Base-by-base conservation (phyloP, 2,888 invertebrate genomes). In the Ochropleura plecta region DNA sequence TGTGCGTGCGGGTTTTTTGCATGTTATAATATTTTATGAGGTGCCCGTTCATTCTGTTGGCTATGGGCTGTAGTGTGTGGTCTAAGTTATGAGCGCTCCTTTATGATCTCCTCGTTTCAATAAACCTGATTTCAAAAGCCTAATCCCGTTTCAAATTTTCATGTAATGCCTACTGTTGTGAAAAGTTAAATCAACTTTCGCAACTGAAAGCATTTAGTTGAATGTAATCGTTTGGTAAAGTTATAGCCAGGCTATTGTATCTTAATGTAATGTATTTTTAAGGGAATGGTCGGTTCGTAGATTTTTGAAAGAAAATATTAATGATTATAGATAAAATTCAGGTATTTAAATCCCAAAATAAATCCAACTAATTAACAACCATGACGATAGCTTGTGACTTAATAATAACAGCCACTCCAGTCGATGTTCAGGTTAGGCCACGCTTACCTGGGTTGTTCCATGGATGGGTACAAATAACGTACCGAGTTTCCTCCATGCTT, bases 1-100 rank as follows among this genome's bases (percentile, higher is more conserved):
- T 88, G 88, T 86, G 88, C 90, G 90, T 78, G 88, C 77, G 83
- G 85, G 87, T 91, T 93, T 90, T 94, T 93, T 93, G 89, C 88
- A 90, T 91, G 92, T 90, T 92, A 91, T 93, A 92, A 93, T 94
- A 93, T 94, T 94, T 94, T 92, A 94, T 92, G 91, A 91, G 90
- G 89, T 89, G 88, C 89, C 85, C 89, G 88, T 88, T 90, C 86
- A 89, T 88, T 88, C 83, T 84, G 85, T 71, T 84, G 72, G 66
- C 62, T 75, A 67, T 62, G 16, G 62, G 65, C 62, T 63, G 48
- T 70, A 7, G 57, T 48, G 53, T 30, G n/a, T 79, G 88, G 89
- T 70, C 5, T 68, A 89, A 90, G 82, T 62, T 62, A 84, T n/a
- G 71, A 71, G 79, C 30, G 65, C 44, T 0, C 9, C 5, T 8